These are phyloP conservation scores for Orycteropus afer DNA, from an alignment of 2,113 vertebrate species.

Conservation along the genomic window DNA sequence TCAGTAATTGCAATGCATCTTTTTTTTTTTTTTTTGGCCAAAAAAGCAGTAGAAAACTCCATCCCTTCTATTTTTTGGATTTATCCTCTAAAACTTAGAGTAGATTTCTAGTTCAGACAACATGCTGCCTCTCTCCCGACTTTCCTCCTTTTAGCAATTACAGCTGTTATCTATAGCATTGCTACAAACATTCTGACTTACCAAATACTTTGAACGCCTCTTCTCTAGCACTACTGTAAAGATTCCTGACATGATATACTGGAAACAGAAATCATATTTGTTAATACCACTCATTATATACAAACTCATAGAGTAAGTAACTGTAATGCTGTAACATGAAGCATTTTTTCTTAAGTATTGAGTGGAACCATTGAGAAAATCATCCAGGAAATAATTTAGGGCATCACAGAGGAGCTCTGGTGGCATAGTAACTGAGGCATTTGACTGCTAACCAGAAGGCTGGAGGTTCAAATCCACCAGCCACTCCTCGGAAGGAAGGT, in stretches of 20 bases:
- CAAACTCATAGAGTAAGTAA: not conserved
- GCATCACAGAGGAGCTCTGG: too few species aligned
- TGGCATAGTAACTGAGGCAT: too few species aligned
- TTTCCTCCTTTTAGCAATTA: not conserved
- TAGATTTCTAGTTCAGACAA: not conserved
- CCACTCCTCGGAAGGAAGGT: too few species aligned
- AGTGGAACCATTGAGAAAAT: not conserved
- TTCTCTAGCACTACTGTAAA: not conserved
- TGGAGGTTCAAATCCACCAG: too few species aligned
- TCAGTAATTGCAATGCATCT: not conserved
- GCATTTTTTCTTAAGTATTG: not conserved
- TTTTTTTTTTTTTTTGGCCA: not conserved
- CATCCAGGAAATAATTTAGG: not conserved
- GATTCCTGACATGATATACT: conserved; percentile 48
- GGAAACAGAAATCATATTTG: conserved; percentile 44
- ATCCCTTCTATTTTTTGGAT: not conserved
- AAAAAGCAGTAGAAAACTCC: not conserved
- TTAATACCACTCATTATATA: not conserved
- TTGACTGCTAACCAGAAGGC: too few species aligned
- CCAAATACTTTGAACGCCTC: not conserved
- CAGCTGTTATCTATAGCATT: not conserved
- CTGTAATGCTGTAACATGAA: not conserved
- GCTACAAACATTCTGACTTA: conserved; percentile 53
- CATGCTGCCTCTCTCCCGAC: not conserved
- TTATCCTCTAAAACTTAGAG: not conserved